Base-by-base conservation (phyloP, 2,113 vertebrate species). In the Tragulus kanchil region DNA sequence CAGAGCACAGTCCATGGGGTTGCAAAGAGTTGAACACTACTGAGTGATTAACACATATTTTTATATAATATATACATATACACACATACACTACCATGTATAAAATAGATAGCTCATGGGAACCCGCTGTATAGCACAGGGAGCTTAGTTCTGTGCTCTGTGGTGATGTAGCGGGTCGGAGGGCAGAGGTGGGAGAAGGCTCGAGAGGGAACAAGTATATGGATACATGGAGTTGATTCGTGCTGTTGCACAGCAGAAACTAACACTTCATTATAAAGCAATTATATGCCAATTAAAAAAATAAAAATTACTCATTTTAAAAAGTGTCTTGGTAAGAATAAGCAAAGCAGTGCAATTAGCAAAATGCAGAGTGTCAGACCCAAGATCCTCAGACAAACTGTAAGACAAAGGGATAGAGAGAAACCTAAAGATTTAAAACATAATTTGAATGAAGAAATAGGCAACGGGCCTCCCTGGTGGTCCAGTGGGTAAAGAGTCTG, bases 151-250 rank as follows among this genome's bases (percentile, higher is more conserved):
- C 67, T 12, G 67, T 0, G 5, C 36, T 23, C 67, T 42, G 65
- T 7, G 10, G 0, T 42, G 67, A 42, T 0, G 31, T 0, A 4
- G 9, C 21, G 67, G 2, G 36, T 3, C 36, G n/a, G 17, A 21
- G 3, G 17, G n/a, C n/a, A 19, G 65, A 67, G n/a, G n/a, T 21
- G 17, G 17, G 36, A 71, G 67, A 5, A 23, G 67, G 19, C 67
- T 23, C 19, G 11, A 1, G 67, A 69, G n/a, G n/a, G 19, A 42
- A 0, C 1, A n/a, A 19, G 11, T 42, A 23, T 42, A 71, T 36
- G 36, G 2, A 36, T 11, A 21, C 36, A 9, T 23, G 6, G 8
- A 23, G 67, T 12, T 12, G 17, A 42, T 42, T 11, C 19, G 12
- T 36, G 3, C 36, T 71, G 67, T 6, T 23, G 36, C 12, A 42